Base-by-base conservation (phyloP, 2,797 vertebrate genomes). In the Pteropus rufus region DNA sequence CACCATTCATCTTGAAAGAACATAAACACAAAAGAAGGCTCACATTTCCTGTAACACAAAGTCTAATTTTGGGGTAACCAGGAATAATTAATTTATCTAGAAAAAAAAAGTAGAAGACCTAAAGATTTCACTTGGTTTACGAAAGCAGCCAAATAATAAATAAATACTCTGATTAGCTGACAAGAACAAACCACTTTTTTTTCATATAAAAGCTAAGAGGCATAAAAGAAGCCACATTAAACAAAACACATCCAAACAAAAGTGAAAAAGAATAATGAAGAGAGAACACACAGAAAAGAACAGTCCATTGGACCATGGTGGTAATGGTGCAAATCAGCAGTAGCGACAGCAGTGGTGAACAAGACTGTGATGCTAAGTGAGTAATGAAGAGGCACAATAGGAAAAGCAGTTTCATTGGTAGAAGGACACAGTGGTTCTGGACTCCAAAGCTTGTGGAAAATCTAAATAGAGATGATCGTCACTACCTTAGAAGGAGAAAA, bases 1-100 rank as follows among this genome's bases (percentile, higher is more conserved):
- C 4, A 34, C 7, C 39, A 81, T 84, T 95, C 54, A 62, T 89
- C 58, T 90, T 81, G 21, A 94, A 97, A 93, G 65, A 89, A 26
- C 29, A 69, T 34, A 89, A 93, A 75, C 64, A 94, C 34, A 69
- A 89, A 92, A 91, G 5, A 39, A 76, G 24, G 4, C 41, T 64
- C 56, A 44, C 31, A 44, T 10, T 56, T 75, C 46, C n/a, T 79
- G 82, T 69, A 91, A 84, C 77, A 49, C 18, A 54, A 76, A 95
- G 24, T 72, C 9, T 64, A 64, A 73, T 75, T 82, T 16, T 67
- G 60, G 12, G 76, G 18, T 3, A 65, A 2, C 46, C 9, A 7
- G 62, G 31, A 90, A 36, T 41, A 88, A 86, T 54, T 91, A 69
- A 89, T 84, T 58, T 72, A 19, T 82, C 23, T 67, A 85, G 75